A percentile compares a stretch with the other conserved stretches of the same genome.
Evolutionary conservation across 2,797 vertebrate genomes (phyloP).

Genomic region (Pteropus rufus): DNA sequence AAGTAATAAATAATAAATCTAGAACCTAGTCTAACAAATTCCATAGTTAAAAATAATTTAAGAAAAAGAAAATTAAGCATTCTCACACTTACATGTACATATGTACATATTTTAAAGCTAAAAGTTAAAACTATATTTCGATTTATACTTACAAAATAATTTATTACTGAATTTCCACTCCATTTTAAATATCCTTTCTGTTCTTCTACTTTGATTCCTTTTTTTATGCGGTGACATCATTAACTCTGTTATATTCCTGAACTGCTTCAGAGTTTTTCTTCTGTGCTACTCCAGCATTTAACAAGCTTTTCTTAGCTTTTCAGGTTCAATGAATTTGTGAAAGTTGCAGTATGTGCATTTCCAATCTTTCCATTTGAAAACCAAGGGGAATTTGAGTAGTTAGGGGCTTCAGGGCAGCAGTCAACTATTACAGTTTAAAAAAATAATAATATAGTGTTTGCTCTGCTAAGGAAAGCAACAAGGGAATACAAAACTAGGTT

Average conservation of each 20-base stretch:
- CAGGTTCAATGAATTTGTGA: constrained; percentile 74
- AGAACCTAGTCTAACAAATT: neutral
- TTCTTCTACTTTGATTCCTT: constrained; percentile 21
- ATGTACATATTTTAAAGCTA: neutral
- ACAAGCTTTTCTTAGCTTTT: constrained; percentile 76
- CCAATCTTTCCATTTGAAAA: constrained; percentile 72
- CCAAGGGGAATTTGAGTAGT: constrained; percentile 71
- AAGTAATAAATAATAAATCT: neutral
- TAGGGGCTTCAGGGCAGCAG: constrained; percentile 72
- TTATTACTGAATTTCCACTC: neutral
- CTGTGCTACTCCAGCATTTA: constrained; percentile 59
- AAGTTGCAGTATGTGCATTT: constrained; percentile 73
- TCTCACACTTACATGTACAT: neutral
- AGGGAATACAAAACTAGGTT: constrained; percentile 68
- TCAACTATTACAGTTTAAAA: constrained; percentile 68
- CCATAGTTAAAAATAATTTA: neutral
- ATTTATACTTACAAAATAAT: neutral
- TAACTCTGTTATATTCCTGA: constrained; percentile 9
- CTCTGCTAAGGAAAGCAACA: constrained; percentile 58
- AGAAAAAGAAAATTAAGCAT: neutral
- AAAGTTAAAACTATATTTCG: neutral
- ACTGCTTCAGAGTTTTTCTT: neutral
- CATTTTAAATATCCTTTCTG: neutral
- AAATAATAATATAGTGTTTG: constrained; percentile 68
- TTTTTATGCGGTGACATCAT: neutral